Conservation (phyloP, 2,797 vertebrate species). For the Alca torda region DNA sequence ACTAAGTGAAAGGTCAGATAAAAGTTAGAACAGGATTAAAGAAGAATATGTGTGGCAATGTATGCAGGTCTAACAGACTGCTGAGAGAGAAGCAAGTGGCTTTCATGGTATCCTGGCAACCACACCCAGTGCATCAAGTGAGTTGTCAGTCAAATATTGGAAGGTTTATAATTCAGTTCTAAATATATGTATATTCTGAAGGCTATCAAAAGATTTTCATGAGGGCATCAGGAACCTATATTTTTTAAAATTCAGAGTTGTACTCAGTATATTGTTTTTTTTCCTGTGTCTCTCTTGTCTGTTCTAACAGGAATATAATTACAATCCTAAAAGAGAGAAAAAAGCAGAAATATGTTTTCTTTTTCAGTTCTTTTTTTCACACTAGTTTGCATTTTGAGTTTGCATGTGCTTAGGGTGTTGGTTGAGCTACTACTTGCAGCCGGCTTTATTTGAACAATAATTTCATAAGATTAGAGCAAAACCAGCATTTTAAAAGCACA, state of each 20-base stretch:
- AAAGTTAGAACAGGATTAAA: neutral
- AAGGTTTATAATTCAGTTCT: neutral
- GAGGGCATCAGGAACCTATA: neutral
- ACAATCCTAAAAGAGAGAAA: neutral
- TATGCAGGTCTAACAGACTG: neutral
- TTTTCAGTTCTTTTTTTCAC: neutral
- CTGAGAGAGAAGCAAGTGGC: neutral
- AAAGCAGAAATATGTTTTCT: neutral
- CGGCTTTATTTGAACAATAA: neutral
- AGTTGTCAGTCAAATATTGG: neutral
- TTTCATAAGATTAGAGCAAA: neutral
- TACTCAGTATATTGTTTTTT: neutral
- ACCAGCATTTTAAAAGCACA: neutral
- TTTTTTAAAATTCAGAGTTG: neutral
- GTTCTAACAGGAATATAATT: neutral
- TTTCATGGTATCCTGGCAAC: neutral
- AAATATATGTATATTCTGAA: neutral
- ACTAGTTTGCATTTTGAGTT: neutral
- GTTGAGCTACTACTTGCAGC: neutral
- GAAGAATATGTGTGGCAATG: neutral
- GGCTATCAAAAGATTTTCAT: neutral
- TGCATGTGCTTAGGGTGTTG: neutral
- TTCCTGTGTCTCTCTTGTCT: neutral
- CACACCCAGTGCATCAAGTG: neutral
- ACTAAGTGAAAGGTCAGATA: neutral